Percentiles rank a stretch among this genome's conserved stretches.
Conservation (phyloP, 2,888 invertebrate genomes). For the Anthoptus insignis region DNA sequence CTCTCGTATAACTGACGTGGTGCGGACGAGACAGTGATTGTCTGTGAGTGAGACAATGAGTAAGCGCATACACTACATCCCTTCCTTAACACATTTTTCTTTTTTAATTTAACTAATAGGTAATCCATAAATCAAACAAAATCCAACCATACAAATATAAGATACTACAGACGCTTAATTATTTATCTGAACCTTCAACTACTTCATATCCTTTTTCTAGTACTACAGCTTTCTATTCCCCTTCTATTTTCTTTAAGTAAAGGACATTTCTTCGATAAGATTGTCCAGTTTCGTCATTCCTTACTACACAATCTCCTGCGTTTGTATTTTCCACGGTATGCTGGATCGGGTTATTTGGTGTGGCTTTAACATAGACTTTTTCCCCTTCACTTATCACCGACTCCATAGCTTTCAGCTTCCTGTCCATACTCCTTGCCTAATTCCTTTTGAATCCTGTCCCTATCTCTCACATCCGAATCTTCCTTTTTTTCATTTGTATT, state of each 20-base stretch:
- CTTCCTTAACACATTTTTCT: too few relatives aligned
- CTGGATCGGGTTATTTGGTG: background rate
- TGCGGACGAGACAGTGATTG: too few relatives aligned
- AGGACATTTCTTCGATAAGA: slow-evolving; percentile 15
- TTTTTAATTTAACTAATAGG: too few relatives aligned
- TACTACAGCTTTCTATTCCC: slow-evolving; percentile 9
- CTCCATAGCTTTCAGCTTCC: slow-evolving; percentile 10
- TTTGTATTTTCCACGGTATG: slow-evolving; percentile 10
- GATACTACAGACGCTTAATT: too few relatives aligned
- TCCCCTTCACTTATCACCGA: background rate
- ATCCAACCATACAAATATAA: too few relatives aligned
- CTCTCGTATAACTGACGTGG: too few relatives aligned
- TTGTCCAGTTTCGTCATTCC: slow-evolving; percentile 15
- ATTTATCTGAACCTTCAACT: too few relatives aligned
- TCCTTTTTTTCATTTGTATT: slow-evolving; percentile 21
- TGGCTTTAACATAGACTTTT: slow-evolving; percentile 7
- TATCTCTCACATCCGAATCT: slow-evolving; percentile 39
- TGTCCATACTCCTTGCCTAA: slow-evolving; percentile 38
- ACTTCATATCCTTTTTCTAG: background rate
- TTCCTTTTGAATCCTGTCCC: slow-evolving; percentile 41
- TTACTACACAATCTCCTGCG: slow-evolving; percentile 10
- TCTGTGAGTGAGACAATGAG: too few relatives aligned
- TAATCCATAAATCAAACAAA: too few relatives aligned
- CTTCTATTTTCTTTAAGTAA: slow-evolving; percentile 19
- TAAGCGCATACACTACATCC: too few relatives aligned